Conservation (phyloP, 1,140 invertebrate genomes). For the Wasmannia auropunctata region DNA sequence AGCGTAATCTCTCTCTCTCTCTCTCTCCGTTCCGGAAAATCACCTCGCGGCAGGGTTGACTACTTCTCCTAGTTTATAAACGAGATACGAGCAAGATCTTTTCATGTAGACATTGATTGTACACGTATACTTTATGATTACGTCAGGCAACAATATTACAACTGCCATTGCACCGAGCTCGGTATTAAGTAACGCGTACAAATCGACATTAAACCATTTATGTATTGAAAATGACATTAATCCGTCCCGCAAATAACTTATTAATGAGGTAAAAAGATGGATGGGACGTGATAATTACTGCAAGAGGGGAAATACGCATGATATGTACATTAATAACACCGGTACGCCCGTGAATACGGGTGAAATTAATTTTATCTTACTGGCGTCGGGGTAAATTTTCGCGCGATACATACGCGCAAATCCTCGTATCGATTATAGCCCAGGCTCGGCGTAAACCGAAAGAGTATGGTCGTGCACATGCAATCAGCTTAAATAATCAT, state of each 20-base stretch:
- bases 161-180: not conserved
- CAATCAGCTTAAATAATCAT: slow-evolving; percentile 51
- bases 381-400: slow-evolving; percentile 2
- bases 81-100: not conserved
- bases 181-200: too few species aligned
- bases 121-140: not conserved
- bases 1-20: slow-evolving; percentile 67
- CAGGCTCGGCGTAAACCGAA: slow-evolving; percentile 6
- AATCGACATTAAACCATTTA: slow-evolving; percentile 22
- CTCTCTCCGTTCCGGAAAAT: slow-evolving; percentile 52
- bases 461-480: not conserved
- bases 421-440: slow-evolving; percentile 23
- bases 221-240: slow-evolving; percentile 22
- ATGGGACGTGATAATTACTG: slow-evolving; percentile 6
- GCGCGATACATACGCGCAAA: slow-evolving; percentile 7
- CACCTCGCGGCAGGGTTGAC: not conserved
- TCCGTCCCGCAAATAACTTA: slow-evolving; percentile 15
- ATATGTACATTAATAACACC: not conserved
- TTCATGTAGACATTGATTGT: slow-evolving; percentile 3
- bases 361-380: slow-evolving; percentile 23
- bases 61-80: slow-evolving; percentile 16
- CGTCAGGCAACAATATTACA: not conserved
- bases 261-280: not conserved
- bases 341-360: too few species aligned
- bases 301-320: not conserved